Percentiles rank a stretch among this genome's conserved stretches.
Evolutionary conservation across 1,140 invertebrate species (phyloP).

Genomic region (Maconellicoccus hirsutus): DNA sequence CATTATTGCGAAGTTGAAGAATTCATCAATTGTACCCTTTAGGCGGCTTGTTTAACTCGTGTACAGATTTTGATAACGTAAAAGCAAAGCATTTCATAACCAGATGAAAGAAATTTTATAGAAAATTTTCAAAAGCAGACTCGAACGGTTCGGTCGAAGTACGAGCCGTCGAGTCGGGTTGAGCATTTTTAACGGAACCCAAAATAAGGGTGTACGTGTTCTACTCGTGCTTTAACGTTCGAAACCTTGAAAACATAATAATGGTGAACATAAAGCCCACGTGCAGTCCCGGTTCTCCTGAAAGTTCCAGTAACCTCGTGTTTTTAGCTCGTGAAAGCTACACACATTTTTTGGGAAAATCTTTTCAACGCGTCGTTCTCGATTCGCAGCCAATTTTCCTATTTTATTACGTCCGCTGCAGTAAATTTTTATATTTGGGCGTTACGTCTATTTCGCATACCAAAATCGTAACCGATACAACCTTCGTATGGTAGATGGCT

Average conservation of each 20-base stretch:
- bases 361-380: not conserved
- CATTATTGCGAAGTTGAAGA: too few relatives aligned
- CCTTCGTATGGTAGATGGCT: too few relatives aligned
- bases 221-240: not conserved
- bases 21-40: too few relatives aligned
- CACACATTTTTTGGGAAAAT: not conserved
- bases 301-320: not conserved
- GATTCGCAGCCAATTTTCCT: not conserved
- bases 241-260: not conserved
- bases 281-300: not conserved
- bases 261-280: not conserved
- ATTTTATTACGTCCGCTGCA: not conserved
- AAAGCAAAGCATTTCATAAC: too few relatives aligned
- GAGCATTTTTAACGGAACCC: not conserved
- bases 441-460: too few relatives aligned
- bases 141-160: too few relatives aligned
- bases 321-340: not conserved
- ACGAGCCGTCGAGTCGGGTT: not conserved
- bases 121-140: too few relatives aligned
- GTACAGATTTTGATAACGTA: too few relatives aligned
- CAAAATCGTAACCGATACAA: too few relatives aligned
- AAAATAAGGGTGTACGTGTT: not conserved
- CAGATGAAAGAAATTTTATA: too few relatives aligned
- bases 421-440: not conserved
- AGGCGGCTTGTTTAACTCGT: too few relatives aligned